A percentile compares a stretch with the other conserved stretches of the same genome.
Evolutionary conservation across 2,797 vertebrate genomes (phyloP).

Genomic region (Molothrus ater): DNA sequence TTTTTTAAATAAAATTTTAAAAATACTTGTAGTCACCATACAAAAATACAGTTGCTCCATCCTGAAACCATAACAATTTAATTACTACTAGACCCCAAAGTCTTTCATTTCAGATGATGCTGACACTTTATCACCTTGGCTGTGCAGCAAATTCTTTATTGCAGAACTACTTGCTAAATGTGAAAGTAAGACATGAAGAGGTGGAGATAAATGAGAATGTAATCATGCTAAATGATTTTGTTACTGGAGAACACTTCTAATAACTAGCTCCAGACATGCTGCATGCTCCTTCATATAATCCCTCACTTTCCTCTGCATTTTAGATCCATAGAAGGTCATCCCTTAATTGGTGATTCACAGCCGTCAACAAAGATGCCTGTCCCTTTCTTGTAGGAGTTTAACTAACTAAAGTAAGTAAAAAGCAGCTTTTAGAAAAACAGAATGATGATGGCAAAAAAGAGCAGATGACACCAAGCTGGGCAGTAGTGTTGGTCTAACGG

Average conservation of each 20-base stretch:
- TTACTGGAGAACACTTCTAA: background rate
- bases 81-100: background rate
- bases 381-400: background rate
- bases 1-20: background rate
- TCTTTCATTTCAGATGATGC: background rate
- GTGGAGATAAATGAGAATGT: background rate
- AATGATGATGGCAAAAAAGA: background rate
- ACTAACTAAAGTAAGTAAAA: background rate
- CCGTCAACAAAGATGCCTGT: background rate
- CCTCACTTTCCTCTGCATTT: background rate
- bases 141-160: background rate
- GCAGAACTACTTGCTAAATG: background rate
- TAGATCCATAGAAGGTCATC: background rate
- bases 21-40: background rate
- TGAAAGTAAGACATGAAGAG: background rate
- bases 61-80: background rate
- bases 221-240: rapidly evolving
- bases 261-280: background rate
- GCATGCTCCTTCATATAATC: background rate
- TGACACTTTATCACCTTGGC: background rate
- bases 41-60: background rate
- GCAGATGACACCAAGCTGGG: background rate
- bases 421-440: background rate
- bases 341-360: background rate
- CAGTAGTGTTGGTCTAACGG: background rate